Base-by-base conservation (phyloP, 2,113 vertebrate genomes). In the Caretta caretta region DNA sequence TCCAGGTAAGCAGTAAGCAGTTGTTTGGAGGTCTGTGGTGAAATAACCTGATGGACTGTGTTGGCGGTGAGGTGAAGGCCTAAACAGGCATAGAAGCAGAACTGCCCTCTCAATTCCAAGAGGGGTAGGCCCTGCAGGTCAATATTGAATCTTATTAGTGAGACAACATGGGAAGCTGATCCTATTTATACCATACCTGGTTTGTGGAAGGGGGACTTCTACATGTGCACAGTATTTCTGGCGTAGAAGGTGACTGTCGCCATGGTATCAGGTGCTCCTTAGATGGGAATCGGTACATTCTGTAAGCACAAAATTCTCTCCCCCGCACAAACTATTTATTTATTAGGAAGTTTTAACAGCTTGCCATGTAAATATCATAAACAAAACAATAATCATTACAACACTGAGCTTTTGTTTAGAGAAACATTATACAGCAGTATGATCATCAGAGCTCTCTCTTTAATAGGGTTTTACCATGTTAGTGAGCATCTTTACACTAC, bases 241-340 rank as follows among this genome's bases (percentile, higher is more conserved):
- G 2, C 89, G 2, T 11, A 4, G 42, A 51, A 51, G n/a, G 17
- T 88, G 46, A 1, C 1, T 46, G 10, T 65, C 92, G 78, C 51
- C 24, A 81, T 53, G 87, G 24, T 80, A 35, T 85, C 12, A 2
- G 72, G 1, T 78, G 76, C 8, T 62, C 75, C 51, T 4, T 48
- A 79, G 19, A 92, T 17, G 7, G 86, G 49, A 88, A 83, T n/a
- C 82, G 81, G 94, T 84, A 31, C n/a, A 84, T 92, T 90, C 90
- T 81, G 59, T 48, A 48, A 85, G 85, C 87, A 75, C 4, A 11
- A 56, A 89, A 46, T 81, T 49, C 84, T 76, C 2, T 82, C 3
- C 29, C 12, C 29, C 35, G 35, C 31, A 31, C 5, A 31, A 8
- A 4, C 59, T 62, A 62, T 69, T 38, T 69, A 69, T 69, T 69